Conservation (phyloP, 2,888 invertebrate species). For the Hirtodrosophila confusa region DNA sequence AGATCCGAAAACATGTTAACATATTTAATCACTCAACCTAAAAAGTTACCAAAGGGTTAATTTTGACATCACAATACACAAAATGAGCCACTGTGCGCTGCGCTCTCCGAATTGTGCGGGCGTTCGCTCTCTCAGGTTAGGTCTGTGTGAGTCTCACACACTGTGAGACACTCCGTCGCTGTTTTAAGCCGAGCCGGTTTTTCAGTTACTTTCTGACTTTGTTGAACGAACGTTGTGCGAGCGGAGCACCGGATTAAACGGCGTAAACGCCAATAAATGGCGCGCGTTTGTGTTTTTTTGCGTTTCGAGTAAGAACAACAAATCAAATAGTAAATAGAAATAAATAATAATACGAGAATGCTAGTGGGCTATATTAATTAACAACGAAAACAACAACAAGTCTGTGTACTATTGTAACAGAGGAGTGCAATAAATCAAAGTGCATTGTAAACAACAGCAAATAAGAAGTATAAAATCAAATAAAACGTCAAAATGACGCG, state of each 20-base stretch:
- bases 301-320: constrained; percentile 37
- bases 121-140: constrained; percentile 27
- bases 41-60: neutral
- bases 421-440: constrained; percentile 40
- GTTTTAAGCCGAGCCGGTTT: constrained; percentile 61
- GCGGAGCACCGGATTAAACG: constrained; percentile 45
- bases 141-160: too few species aligned
- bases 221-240: constrained; percentile 58
- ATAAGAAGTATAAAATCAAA: constrained; percentile 14
- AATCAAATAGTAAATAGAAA: constrained; percentile 20
- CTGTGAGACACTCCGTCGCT: constrained; percentile 51
- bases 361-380: constrained; percentile 3
- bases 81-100: constrained; percentile 34
- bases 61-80: neutral
- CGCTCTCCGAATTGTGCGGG: constrained; percentile 48
- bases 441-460: constrained; percentile 35
- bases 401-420: constrained; percentile 9
- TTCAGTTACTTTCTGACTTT: constrained; percentile 60
- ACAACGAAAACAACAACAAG: constrained; percentile 34
- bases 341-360: constrained; percentile 38
- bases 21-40: neutral
- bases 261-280: constrained; percentile 61
- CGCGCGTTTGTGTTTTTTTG: constrained; percentile 65
- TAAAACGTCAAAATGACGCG: constrained; percentile 76
- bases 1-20: too few species aligned